Evolutionary conservation across 1,140 invertebrate genomes (phyloP).

Genomic region (Diuraphis noxia): DNA sequence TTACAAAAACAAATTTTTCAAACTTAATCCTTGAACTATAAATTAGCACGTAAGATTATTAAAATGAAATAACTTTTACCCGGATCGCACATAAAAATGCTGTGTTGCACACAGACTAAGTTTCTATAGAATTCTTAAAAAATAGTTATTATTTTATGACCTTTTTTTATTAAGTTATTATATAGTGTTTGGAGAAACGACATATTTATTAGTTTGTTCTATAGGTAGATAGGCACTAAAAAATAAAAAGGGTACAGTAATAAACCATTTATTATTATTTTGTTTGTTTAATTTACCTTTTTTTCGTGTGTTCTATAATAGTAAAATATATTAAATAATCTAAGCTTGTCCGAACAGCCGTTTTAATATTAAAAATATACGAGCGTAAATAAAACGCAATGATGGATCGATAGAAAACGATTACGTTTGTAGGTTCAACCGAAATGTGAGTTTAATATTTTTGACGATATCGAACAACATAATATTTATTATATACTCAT

Average conservation of each 20-base stretch:
- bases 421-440: background rate
- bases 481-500: too few relatives aligned
- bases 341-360: background rate
- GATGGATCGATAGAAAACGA: background rate
- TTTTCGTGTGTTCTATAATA: background rate
- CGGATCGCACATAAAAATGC: background rate
- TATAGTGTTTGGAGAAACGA: background rate
- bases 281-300: background rate
- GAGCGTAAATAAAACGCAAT: background rate
- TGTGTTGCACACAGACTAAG: background rate
- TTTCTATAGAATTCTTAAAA: constrained; percentile 6
- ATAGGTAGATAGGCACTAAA: background rate
- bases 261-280: constrained; percentile 30
- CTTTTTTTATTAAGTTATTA: constrained; percentile 14
- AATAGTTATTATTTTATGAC: background rate
- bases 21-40: background rate
- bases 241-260: background rate
- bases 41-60: background rate
- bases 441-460: background rate
- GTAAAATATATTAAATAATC: background rate
- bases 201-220: constrained; percentile 20
- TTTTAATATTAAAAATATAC: constrained; percentile 2
- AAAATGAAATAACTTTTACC: background rate
- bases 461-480: background rate
- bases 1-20: background rate